phyloP scores from a whole-genome alignment of 2,113 vertebrate species.

The Centrocercus urophasianus region DNA sequence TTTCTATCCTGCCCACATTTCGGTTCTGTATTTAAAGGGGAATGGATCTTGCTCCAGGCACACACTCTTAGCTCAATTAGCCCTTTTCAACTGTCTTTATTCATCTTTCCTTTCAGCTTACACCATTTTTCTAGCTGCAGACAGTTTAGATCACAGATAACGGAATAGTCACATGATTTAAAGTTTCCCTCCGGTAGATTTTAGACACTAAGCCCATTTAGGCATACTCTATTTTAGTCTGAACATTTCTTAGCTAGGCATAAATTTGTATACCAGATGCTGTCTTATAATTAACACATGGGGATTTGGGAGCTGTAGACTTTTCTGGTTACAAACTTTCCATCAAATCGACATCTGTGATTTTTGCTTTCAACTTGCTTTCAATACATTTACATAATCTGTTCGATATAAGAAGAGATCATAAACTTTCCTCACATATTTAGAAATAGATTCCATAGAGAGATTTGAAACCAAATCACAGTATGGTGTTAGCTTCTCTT shows the following conservation, averaged over 20 bases:
- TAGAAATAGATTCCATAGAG: conserved; percentile 63
- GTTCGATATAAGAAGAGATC: conserved; percentile 73
- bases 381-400: conserved; percentile 84
- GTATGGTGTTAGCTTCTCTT: conserved; percentile 43
- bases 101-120: conserved; percentile 2
- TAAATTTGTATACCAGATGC: conserved; percentile 85
- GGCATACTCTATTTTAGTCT: conserved; percentile 75
- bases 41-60: neutral
- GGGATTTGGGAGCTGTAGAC: conserved; percentile 80
- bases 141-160: conserved; percentile 49
- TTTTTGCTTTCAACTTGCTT: conserved; percentile 80
- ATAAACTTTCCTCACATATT: conserved; percentile 69
- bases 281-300: conserved; percentile 80
- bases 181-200: conserved; percentile 48
- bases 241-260: conserved; percentile 80
- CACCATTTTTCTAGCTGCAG: neutral
- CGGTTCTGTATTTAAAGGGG: neutral
- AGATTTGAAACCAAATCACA: conserved; percentile 72
- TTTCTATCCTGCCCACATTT: neutral
- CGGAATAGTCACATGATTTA: conserved; percentile 46
- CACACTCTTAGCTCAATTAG: neutral
- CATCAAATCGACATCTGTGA: conserved; percentile 83
- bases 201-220: conserved; percentile 64
- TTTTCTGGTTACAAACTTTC: conserved; percentile 82
- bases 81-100: neutral